Base-by-base conservation (phyloP, 2,113 vertebrate genomes). In the Onychorhynchus coronatus region DNA sequence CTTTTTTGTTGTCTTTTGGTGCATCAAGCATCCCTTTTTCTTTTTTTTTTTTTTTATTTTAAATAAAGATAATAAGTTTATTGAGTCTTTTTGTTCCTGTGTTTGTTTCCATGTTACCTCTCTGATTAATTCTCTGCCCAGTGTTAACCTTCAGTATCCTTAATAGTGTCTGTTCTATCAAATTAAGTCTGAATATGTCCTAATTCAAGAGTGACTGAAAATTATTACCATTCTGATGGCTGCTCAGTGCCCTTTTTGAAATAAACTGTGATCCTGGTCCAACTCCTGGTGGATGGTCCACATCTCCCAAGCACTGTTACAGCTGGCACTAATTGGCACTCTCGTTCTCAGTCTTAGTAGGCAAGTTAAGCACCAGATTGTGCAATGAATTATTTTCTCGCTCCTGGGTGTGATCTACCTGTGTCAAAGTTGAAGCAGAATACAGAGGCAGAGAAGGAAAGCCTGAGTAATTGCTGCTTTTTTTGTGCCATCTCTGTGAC, bases 371-470 rank as follows among this genome's bases (percentile, higher is more conserved):
- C 39, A 88, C 47, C 73, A 84, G 67, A 81, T 49, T 79, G 78
- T 75, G 31, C 42, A 73, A 74, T 74, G 37, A 88, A 89, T 92
- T 95, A 50, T 93, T 86, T 92, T 88, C 56, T 74, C n/a, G 58
- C 55, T 80, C 39, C 47, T 93, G 24, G 22, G 30, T 91, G 35
- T 83, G 63, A 80, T 86, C 63, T 59, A 17, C 67, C 35, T 73
- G n/a, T 70, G 63, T 56, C 52, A 90, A 92, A 91, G 55, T 39
- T 82, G 93, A 95, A 95, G 49, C 24, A 93, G 53, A 93, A 73
- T 42, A 50, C 25, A 58, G 66, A 85, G 44, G 20, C 16, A 89
- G 58, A 30, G 42, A 71, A 85, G 31, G 41, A 73, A 89, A 91
- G 21, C 16, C 55, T 10, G 12, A 55, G 30, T 74, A 93, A 82